Evolutionary conservation across 2,888 invertebrate species (phyloP).

Genomic region (Chloroclystis v-ata): DNA sequence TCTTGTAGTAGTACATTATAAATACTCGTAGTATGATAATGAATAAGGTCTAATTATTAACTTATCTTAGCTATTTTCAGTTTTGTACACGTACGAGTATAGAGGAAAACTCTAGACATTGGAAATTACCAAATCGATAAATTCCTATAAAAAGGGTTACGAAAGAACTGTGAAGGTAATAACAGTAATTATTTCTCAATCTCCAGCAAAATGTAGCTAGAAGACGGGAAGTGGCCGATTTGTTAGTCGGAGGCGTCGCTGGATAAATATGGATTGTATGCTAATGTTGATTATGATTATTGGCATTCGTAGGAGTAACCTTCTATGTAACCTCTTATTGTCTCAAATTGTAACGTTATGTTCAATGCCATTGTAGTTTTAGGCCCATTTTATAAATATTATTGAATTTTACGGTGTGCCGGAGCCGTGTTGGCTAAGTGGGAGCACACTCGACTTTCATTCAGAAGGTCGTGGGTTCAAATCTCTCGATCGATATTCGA

Average conservation of each 20-base stretch:
- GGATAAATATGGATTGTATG: constrained; percentile 57
- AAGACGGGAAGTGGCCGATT: constrained; percentile 55
- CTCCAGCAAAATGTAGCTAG: constrained; percentile 23
- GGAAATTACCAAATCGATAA: neutral
- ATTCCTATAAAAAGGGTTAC: neutral
- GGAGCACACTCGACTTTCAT: too few relatives aligned
- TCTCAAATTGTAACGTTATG: constrained; percentile 2
- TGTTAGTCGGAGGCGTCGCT: constrained; percentile 53
- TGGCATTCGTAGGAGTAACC: constrained; percentile 56
- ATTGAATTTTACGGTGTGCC: too few relatives aligned
- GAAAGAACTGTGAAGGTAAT: constrained; percentile 2
- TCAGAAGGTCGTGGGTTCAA: too few relatives aligned
- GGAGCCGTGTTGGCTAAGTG: too few relatives aligned
- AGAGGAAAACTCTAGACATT: too few relatives aligned
- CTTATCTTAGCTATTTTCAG: too few relatives aligned
- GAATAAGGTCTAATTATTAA: too few relatives aligned
- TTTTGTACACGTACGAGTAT: too few relatives aligned
- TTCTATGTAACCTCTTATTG: constrained; percentile 31
- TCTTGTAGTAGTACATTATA: too few relatives aligned
- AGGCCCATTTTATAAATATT: neutral
- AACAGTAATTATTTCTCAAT: constrained; percentile 36
- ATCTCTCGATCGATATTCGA: too few relatives aligned
- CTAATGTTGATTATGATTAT: constrained; percentile 54
- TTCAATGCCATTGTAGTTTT: constrained; percentile 2
- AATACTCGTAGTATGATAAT: too few relatives aligned